These are phyloP conservation scores for Eupithecia inturbata DNA, from an alignment of 2,888 invertebrate species.

Conservation along the genomic window DNA sequence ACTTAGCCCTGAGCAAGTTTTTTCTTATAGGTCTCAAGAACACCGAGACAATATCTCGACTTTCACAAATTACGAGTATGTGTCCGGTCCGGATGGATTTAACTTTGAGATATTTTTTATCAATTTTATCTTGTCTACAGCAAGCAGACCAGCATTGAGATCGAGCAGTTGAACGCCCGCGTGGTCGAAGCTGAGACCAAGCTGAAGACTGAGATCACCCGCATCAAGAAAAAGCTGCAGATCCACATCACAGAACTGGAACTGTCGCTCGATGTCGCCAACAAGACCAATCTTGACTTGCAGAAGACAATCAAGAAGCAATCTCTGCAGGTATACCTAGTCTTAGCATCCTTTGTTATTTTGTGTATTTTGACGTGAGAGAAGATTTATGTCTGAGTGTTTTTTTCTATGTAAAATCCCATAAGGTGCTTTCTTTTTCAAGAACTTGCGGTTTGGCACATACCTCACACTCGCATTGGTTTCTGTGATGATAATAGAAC, in stretches of 20 bases:
- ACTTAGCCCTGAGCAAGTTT: background rate
- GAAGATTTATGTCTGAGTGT: no score
- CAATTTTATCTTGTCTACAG: conserved; percentile 75
- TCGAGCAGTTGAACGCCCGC: conserved; percentile 97
- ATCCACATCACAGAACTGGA: conserved; percentile 98
- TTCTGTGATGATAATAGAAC: no score
- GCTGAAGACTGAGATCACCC: conserved; percentile 96
- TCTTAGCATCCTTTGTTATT: background rate
- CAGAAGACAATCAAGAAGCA: conserved; percentile 99
- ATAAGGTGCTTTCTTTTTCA: no score
- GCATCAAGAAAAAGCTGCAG: conserved; percentile 99
- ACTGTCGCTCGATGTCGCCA: conserved; percentile 97
- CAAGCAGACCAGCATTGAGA: conserved; percentile 99
- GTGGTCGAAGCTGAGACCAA: conserved; percentile 98
- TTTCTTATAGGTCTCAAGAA: background rate
- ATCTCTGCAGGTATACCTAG: conserved; percentile 91
- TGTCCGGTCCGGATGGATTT: background rate
- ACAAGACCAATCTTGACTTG: conserved; percentile 98
- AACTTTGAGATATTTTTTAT: background rate
- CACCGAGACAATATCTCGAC: background rate
- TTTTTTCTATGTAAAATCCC: no score
- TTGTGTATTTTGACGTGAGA: background rate
- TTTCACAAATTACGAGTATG: background rate
- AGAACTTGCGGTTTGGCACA: no score
- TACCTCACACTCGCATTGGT: no score